Percentiles rank a stretch among this genome's conserved stretches.
Conservation (phyloP, 37 sponge, comb jelly and placozoan genomes). For the Axinella damicornis region DNA sequence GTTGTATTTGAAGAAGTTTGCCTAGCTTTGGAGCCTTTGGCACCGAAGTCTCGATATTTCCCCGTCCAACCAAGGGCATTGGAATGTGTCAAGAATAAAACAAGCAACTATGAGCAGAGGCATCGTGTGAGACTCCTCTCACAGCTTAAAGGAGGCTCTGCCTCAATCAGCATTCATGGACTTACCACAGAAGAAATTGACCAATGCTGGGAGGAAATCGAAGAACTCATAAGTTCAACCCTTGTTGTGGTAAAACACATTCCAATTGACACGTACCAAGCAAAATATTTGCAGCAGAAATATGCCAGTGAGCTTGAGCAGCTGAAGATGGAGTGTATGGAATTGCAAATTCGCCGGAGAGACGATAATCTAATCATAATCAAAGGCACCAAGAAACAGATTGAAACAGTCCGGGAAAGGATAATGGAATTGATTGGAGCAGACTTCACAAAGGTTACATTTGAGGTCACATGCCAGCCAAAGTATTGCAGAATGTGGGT, state of each 20-base stretch:
- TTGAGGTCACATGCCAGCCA: constrained; percentile 5
- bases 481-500: constrained; percentile 37
- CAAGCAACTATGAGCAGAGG: constrained; percentile 6
- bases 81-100: constrained; percentile 1
- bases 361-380: constrained; percentile 23
- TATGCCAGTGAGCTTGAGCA: constrained; percentile 20
- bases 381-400: constrained; percentile 33
- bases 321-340: constrained; percentile 11
- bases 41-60: constrained; percentile 1
- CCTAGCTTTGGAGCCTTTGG: neutral
- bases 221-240: constrained; percentile 4
- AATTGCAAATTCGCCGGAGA: neutral
- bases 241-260: constrained; percentile 18
- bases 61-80: neutral
- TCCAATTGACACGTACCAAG: constrained; percentile 14
- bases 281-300: neutral
- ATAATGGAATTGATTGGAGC: constrained; percentile 6
- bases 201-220: constrained; percentile 32
- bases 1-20: constrained; percentile 25
- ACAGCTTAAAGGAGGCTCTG: neutral
- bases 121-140: constrained; percentile 38
- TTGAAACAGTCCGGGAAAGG: constrained; percentile 16
- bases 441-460: neutral
- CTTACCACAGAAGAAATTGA: constrained; percentile 37
- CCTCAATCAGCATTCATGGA: constrained; percentile 34